Base-by-base conservation (phyloP, 1,140 invertebrate genomes). In the Caligus rogercresseyi region DNA sequence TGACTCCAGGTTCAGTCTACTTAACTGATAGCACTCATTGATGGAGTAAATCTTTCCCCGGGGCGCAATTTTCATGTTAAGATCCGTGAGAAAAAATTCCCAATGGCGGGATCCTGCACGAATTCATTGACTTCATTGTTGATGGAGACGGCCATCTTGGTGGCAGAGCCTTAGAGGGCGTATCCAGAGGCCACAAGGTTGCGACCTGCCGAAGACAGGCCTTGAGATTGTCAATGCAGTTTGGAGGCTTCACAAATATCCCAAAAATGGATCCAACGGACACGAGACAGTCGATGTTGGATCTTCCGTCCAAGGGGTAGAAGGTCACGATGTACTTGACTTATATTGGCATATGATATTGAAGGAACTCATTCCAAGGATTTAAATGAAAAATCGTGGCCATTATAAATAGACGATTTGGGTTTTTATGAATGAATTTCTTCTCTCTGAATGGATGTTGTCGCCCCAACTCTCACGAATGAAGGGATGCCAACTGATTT, bases 241-340 rank as follows among this genome's bases (percentile, higher is more conserved):
- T 0, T 14, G 26, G 31, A 15, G 21, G 26, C 19, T 54, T 89
- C 78, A 81, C 87, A 72, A 86, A 96, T 67, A 98, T 93, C 14
- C 83, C 81, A 73, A 98, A 99, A 69, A 99, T 99, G 1, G 94
- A 97, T 25, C 96, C 95, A 64, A 99, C 94, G 0, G 95, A 98
- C 0, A 95, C 93, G 1, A 98, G 78, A 71, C 95, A 98, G 70
- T 99, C 96, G 68, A 99, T 99, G 72, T 99, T 99, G 0, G 95
- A 98, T 0, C 94, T 98, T 3, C 96, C 95, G 75, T 99, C 96
- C 53, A 99, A 75, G 0, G 96, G 96, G 76, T 99, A 95, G 75
- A 99, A 99, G 68, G 88, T 92, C 0, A 99, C 93, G 62, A 99
- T 85, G 71, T 99, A 99, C 76, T 98, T 98, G 21, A 94, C 91